These are phyloP conservation scores for Sycophila sp. DNA, from an alignment of 1,140 invertebrate genomes.

Conservation along the genomic window DNA sequence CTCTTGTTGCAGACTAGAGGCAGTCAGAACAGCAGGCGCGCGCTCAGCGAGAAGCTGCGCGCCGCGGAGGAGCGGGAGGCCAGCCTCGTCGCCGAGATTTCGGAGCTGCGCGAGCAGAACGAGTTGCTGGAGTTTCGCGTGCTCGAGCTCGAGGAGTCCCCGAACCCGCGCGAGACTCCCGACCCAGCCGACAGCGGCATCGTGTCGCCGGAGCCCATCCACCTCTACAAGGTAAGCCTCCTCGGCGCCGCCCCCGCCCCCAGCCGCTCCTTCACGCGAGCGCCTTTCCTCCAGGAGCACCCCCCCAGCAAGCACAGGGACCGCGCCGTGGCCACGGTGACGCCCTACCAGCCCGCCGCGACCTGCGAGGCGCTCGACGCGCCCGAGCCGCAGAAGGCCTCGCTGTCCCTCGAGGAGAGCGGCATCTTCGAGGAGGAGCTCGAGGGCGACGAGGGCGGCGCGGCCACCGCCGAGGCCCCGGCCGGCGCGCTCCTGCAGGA, in stretches of 20 bases:
- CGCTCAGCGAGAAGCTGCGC: conserved; percentile 53
- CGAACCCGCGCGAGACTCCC: conserved; percentile 48
- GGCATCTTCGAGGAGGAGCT: conserved; percentile 66
- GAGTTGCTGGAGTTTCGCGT: conserved; percentile 67
- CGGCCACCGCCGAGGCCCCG: conserved; percentile 60
- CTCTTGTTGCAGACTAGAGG: conserved; percentile 47
- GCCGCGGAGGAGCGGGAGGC: conserved; percentile 62
- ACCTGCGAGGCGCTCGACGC: conserved; percentile 43
- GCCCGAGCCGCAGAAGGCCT: conserved; percentile 47
- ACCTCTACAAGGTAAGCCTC: conserved; percentile 49
- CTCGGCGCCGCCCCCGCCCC: no score
- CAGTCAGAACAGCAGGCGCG: conserved; percentile 51
- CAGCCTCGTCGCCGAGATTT: conserved; percentile 60
- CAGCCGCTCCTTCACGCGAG: background rate
- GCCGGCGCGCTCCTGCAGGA: conserved; percentile 58
- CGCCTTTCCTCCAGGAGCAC: conserved; percentile 43
- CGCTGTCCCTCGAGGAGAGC: conserved; percentile 65
- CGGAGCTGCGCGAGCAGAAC: conserved; percentile 66
- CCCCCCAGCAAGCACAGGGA: conserved; percentile 51
- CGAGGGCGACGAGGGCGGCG: conserved; percentile 38
- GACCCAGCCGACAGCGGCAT: conserved; percentile 58
- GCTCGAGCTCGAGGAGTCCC: conserved; percentile 63
- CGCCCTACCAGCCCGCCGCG: conserved; percentile 53
- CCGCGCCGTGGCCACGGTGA: conserved; percentile 58
- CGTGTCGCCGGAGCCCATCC: conserved; percentile 56